Conservation (phyloP, 2,113 vertebrate species). For the Spilogale gracilis region DNA sequence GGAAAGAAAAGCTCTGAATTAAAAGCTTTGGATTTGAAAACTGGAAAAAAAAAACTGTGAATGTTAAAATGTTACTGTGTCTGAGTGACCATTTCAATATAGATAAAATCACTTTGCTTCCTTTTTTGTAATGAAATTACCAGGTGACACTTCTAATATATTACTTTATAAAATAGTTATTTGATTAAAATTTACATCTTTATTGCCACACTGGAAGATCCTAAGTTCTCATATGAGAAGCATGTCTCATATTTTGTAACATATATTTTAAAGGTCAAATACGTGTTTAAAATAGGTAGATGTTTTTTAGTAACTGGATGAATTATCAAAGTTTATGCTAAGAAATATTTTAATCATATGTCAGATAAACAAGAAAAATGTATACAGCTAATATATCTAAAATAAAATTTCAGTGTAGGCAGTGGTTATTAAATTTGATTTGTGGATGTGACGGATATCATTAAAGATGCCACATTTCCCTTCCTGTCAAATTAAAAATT, state of each 20-base stretch:
- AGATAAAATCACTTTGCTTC: background rate
- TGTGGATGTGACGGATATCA: background rate
- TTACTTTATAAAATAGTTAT: background rate
- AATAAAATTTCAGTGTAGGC: slow-evolving; percentile 3
- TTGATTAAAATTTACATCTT: slow-evolving; percentile 46
- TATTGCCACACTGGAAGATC: background rate
- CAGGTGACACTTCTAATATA: background rate
- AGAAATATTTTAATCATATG: slow-evolving; percentile 59
- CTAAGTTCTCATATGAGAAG: background rate
- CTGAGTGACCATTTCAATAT: background rate
- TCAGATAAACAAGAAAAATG: slow-evolving; percentile 23
- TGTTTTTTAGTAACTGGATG: background rate
- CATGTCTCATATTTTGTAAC: background rate
- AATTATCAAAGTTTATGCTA: slow-evolving; percentile 6
- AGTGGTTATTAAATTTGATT: slow-evolving; percentile 40
- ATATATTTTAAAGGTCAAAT: background rate
- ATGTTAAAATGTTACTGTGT: background rate
- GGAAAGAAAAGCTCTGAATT: background rate
- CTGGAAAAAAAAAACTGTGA: background rate
- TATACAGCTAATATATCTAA: background rate
- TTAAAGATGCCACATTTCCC: background rate
- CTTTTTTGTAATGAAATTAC: background rate
- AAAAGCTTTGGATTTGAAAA: slow-evolving; percentile 6
- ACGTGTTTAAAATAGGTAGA: background rate
- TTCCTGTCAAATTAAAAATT: slow-evolving; percentile 26